Evolutionary conservation across 2,888 invertebrate genomes (phyloP), one percentile per base, ranked within the genome.

Genomic region (Rhynchonema sp.): DNA sequence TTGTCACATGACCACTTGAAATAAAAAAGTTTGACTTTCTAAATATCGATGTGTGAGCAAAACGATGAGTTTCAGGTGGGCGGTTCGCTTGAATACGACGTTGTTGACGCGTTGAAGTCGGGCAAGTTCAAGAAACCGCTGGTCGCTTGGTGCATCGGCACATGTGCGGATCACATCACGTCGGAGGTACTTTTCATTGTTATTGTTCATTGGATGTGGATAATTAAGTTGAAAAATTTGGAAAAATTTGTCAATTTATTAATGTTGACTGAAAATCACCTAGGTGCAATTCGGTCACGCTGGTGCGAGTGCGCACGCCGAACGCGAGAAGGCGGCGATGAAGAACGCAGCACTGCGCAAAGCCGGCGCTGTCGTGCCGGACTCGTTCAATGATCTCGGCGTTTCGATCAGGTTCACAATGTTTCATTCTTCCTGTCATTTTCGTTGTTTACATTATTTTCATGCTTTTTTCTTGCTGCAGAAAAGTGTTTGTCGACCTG

Each of bases 121-220:
- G 83, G 84, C 0, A 78, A 80, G 60, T 83, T 98, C 66, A 87
- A 83, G 61, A 98, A 98, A 72, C 96, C 96, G 0, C 76, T 99
- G 68, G 86, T 99, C 0, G 91, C 91, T 1, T 99, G 98, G 98
- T 98, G 98, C 73, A 98, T 98, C 67, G 96, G 96, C 20, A 92
- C 81, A 2, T 80, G 80, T 70, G 78, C 80, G 46, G 69, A 70
- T 46, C 68, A 70, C 62, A 70, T 56, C 38, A 25, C 56, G 17
- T 25, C 25, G 71, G 63, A 74, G 74, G 76, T 76, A n/a, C n/a
- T n/a, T n/a, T n/a, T n/a, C n/a, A n/a, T n/a, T n/a, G n/a, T 60
- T 20, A 9, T 62, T n/a, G 61, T 26, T 52, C 30, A 23, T 28
- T 54, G 55, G 46, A 56, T 23, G 13, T 38, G 55, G 25, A 58